Base-by-base conservation (phyloP, 2,113 vertebrate species). In the Orycteropus afer region DNA sequence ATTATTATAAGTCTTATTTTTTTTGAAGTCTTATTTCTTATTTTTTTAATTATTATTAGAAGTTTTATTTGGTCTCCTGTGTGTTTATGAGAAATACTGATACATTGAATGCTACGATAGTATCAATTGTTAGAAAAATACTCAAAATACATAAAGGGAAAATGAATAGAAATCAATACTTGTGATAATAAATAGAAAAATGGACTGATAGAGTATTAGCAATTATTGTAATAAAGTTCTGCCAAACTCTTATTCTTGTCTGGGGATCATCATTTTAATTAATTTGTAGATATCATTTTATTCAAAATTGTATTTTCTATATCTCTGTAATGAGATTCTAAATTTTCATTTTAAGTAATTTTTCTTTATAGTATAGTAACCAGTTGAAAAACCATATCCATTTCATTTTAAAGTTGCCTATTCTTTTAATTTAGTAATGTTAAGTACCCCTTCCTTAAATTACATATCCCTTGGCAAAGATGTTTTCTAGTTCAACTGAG, bases 351-450 rank as follows among this genome's bases (percentile, higher is more conserved):
- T 76, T 51, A 84, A 87, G 34, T 4, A 86, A 67, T 13, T 85
- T 91, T 95, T 94, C 20, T 84, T 63, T 83, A 61, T 79, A 59
- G 20, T 29, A 81, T 23, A 91, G 18, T 61, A 89, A 37, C 23
- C 34, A 83, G 32, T n/a, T 89, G 61, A 29, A 89, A 94, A 84
- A 78, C 83, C 79, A 76, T 45, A 84, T 69, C 25, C 25, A 83
- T 51, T 93, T 90, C 51, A 57, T 84, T 78, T 65, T 93, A 49
- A 93, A 59, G 29, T 83, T 97, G 12, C 65, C 55, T 95, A 18
- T 82, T 86, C 49, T 93, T 95, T 86, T 81, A 94, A 79, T 63
- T 95, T 82, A 91, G 49, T 63, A 92, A 69, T 25, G 61, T n/a
- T 20, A 94, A 76, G 22, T 17, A 83, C n/a, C 15, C 3, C 40